phyloP scores from a whole-genome alignment of 2,113 vertebrate species.

The Eclectus roratus region DNA sequence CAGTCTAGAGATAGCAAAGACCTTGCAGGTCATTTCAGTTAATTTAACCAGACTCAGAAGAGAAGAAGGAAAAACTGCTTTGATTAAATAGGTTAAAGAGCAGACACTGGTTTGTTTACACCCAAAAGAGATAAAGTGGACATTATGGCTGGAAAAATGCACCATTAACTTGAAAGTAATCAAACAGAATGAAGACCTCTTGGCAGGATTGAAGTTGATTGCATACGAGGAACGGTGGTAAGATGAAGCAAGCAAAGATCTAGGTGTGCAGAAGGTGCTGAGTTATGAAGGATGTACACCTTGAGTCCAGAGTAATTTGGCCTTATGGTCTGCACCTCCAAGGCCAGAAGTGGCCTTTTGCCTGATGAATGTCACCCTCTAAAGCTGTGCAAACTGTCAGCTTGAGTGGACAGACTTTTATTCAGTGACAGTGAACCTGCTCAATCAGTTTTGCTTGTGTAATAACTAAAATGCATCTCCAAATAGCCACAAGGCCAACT shows the following conservation, averaged over 20 bases:
- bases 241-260: not conserved
- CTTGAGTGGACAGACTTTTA: not conserved
- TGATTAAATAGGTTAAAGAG: conserved; percentile 39
- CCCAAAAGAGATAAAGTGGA: not conserved
- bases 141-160: not conserved
- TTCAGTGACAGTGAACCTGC: not conserved
- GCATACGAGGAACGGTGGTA: accelerated
- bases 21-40: conserved; percentile 53
- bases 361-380: not conserved
- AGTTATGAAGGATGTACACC: not conserved
- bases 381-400: not conserved
- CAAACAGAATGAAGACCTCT: not conserved
- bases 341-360: not conserved
- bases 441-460: not conserved
- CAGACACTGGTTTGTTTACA: conserved; percentile 6
- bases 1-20: conserved; percentile 30
- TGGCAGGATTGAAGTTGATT: not conserved
- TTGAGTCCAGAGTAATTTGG: not conserved
- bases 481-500: not conserved
- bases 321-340: not conserved
- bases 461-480: not conserved
- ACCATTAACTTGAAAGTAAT: not conserved
- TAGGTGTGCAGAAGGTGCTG: not conserved
- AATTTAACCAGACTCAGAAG: not conserved
- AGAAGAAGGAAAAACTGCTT: not conserved